Evolutionary conservation across 2,888 invertebrate species (phyloP).

Genomic region (Theretra japonica): DNA sequence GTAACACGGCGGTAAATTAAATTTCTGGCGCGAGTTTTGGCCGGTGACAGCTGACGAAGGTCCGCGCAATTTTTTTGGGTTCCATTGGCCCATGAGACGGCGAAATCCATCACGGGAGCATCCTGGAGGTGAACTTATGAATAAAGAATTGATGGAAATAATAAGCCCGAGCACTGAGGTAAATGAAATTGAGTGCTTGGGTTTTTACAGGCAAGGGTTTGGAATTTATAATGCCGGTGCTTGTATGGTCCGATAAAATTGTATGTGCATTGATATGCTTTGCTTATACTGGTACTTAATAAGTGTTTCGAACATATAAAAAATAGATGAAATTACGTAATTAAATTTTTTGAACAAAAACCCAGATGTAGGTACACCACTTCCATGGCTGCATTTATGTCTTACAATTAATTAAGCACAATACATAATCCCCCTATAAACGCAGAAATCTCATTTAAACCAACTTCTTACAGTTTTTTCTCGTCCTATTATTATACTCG

Average conservation of each 20-base stretch:
- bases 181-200: not conserved
- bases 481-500: too few relatives aligned
- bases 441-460: too few relatives aligned
- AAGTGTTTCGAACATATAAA: too few relatives aligned
- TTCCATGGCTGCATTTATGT: too few relatives aligned
- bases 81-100: constrained; percentile 39
- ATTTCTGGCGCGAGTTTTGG: constrained; percentile 65
- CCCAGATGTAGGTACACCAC: too few relatives aligned
- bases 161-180: constrained; percentile 10
- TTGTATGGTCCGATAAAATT: too few relatives aligned
- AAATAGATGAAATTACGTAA: too few relatives aligned
- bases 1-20: constrained; percentile 70
- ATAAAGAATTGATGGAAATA: constrained; percentile 33
- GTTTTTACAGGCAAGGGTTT: not conserved
- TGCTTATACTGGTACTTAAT: too few relatives aligned
- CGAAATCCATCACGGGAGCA: constrained; percentile 44
- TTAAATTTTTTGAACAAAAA: too few relatives aligned
- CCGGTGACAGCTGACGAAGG: constrained; percentile 75
- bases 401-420: too few relatives aligned
- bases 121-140: constrained; percentile 41
- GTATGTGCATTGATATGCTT: not conserved
- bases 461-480: too few relatives aligned
- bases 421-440: too few relatives aligned
- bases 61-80: constrained; percentile 52
- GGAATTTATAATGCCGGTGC: not conserved